Evolutionary conservation across 2,113 vertebrate genomes (phyloP), one percentile per base, ranked within the genome.

Genomic region (Apeltes quadracus): DNA sequence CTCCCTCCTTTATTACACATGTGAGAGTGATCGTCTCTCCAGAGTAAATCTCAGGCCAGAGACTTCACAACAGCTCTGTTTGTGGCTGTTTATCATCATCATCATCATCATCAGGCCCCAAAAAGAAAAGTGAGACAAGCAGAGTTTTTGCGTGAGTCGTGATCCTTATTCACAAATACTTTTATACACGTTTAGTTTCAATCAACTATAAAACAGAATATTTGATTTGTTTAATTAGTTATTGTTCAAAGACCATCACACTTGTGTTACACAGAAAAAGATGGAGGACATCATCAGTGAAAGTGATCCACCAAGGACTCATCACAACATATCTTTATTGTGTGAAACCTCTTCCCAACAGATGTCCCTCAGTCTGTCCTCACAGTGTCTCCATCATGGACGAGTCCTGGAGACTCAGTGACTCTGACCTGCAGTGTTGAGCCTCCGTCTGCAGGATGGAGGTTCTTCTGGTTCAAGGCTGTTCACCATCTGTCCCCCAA

Each of bases 321-420:
- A 38, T 57, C 14, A 68, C 3, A 11, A 39, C 10, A 62, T 20
- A 4, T 36, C 25, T 61, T 65, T 3, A 46, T 39, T 29, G 22
- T 55, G 10, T 6, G 2, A 38, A 61, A 46, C 34, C 14, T 34
- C 2, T 50, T 70, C 18, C 2, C 39, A 54, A 58, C 82, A 83
- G 76, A 23, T 2, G 25, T 29, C 34, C 72, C 66, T 7, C 0
- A 11, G 7, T 29, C 75, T 69, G 54, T 69, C 62, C 70, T 89
- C 48, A 59, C 29, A n/a, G 79, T 75, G 76, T 76, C 78, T 74
- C 61, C 57, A 34, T 72, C 23, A 11, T 84, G 84, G 82, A 55
- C 69, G 74, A 76, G 65, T 78, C 66, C 76, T 61, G 88, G 85
- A 76, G 77, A 39, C 76, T 75, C 82, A 20, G 84, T 92, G 0